Base-by-base conservation (phyloP, 2,888 invertebrate species). In the Galerucella nymphaeae region DNA sequence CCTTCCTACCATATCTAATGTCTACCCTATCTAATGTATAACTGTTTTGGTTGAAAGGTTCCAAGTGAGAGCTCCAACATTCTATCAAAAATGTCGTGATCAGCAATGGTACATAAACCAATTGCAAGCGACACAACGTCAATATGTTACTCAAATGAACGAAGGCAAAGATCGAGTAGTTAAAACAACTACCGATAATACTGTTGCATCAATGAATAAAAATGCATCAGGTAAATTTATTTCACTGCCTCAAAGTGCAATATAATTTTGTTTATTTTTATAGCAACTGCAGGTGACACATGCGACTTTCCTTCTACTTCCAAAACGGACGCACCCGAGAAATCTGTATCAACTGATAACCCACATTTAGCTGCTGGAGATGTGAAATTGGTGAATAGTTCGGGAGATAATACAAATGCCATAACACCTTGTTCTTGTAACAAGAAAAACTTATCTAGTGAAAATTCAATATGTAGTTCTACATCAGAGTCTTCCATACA, bases 51-150 rank as follows among this genome's bases (percentile, higher is more conserved):
- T 41, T 61, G 16, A n/a, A 59, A 93, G 94, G 83, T 96, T 96
- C 87, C 95, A 96, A 90, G 97, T 97, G 41, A 91, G 97, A 42
- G 94, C 97, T 50, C 96, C 97, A 13, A 97, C 97, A 63, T 97
- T 95, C 87, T 96, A 94, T 86, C 97, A 97, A 86, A 93, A 96
- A 73, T 96, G 96, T 84, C 91, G 96, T 75, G 97, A 97, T 87
- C 96, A 96, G 84, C 95, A 96, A 85, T 96, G 95, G 95, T 95
- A 94, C 85, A 96, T 96, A 79, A 93, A 92, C 84, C 96, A 96
- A 85, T 88, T 97, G 73, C 90, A 95, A 79, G 90, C 92, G 13
- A 90, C 93, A 80, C 95, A 96, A 86, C 91, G 92, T 82, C 94
- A 95, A 83, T 93, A 94, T 81, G 88, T 93, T 42, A 89, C 92